Conservation (phyloP, 2,113 vertebrate species). For the Tinamus guttatus region DNA sequence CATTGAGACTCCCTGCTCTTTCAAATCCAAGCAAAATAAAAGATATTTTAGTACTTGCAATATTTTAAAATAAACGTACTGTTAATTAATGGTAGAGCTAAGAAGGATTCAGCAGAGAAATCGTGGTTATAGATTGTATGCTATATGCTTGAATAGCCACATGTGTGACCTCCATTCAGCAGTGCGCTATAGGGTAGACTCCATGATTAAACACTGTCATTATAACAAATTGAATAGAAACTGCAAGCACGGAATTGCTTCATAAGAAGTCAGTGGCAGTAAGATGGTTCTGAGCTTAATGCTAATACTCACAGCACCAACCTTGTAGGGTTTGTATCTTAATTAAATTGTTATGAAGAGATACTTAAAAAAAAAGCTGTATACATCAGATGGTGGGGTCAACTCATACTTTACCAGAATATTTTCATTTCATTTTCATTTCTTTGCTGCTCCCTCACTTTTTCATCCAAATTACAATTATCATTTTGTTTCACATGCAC, state of each 20-base stretch:
- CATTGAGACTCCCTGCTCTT: conserved; percentile 38
- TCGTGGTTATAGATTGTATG: conserved; percentile 81
- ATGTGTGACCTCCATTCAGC: conserved; percentile 84
- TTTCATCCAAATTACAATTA: conserved; percentile 10
- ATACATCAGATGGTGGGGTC: conserved; percentile 45
- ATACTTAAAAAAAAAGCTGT: conserved; percentile 59
- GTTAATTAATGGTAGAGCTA: conserved; percentile 78
- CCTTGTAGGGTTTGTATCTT: conserved; percentile 75
- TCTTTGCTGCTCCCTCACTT: conserved; percentile 6
- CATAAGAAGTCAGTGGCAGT: conserved; percentile 71
- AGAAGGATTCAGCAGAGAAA: conserved; percentile 72
- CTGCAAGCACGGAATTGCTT: conserved; percentile 80
- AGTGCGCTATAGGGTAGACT: conserved; percentile 62
- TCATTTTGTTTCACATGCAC: conserved; percentile 24
- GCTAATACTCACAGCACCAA: conserved; percentile 70
- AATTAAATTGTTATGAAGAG: conserved; percentile 80
- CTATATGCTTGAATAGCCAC: conserved; percentile 79
- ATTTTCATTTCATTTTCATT: conserved; percentile 22
- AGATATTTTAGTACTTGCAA: conserved; percentile 43
- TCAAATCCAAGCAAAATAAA: conserved; percentile 60
- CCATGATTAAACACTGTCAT: conserved; percentile 82
- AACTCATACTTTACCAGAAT: conserved; percentile 19
- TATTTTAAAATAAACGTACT: conserved; percentile 64
- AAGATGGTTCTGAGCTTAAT: conserved; percentile 78
- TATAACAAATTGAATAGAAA: conserved; percentile 85